Evolutionary conservation across 2,888 invertebrate genomes (phyloP), one percentile per base, ranked within the genome.

Genomic region (Idaea biselata): DNA sequence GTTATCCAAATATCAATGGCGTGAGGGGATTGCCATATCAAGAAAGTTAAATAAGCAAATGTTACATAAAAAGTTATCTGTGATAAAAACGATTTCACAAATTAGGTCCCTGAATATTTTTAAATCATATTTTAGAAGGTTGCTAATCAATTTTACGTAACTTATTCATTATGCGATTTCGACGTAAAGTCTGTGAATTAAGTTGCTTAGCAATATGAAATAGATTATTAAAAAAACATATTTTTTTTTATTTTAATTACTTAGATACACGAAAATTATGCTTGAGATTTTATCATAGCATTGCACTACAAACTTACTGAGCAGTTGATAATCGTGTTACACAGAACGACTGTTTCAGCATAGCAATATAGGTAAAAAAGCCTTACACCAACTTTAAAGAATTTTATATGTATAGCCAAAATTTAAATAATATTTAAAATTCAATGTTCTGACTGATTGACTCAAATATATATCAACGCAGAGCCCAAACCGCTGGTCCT

Each of bases 1-100:
- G 82, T 73, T 80, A 72, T 75, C 71, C 70, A 65, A 68, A 72
- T 56, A 56, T 56, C 68, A 72, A 69, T 66, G 69, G 68, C 68
- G 68, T 62, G 67, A 71, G 68, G 72, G 70, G 72, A 70, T 68
- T 67, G 68, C 67, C 64, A 69, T 70, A 68, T 77, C 70, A 76
- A 73, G 73, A 71, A 69, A 73, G 72, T 68, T 67, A 73, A 73
- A 67, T 66, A 65, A 66, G 68, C 67, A 66, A 63, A 58, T 25
- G 70, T 76, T 72, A 71, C 71, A 67, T 69, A 68, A 73, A 58
- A 62, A 60, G 14, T 67, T 71, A 72, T 69, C 63, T 69, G 66
- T 58, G 18, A 60, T 61, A 59, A 59, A 65, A 69, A 64, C 59
- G n/a, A 58, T 68, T 63, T 63, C 66, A 57, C 61, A 71, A 67